Evolutionary conservation across 2,888 invertebrate species (phyloP).

Genomic region (Lochmaea capreae): DNA sequence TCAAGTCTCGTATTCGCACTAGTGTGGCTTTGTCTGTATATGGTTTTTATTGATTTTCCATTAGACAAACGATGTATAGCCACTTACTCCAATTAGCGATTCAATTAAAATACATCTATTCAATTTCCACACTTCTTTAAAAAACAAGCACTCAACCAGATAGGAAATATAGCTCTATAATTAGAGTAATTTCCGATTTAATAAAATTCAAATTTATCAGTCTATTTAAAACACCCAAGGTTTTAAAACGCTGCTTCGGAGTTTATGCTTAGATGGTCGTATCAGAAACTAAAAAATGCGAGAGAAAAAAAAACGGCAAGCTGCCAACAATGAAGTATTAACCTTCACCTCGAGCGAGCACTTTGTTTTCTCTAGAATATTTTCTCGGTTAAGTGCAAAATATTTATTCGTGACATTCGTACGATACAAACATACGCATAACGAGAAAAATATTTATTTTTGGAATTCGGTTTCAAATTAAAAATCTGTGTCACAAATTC

Average conservation of each 20-base stretch:
- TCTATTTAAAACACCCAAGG: no score
- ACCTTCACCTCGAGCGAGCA: slow-evolving; percentile 27
- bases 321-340: slow-evolving; percentile 24
- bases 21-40: no score
- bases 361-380: slow-evolving; percentile 23
- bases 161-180: no score
- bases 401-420: slow-evolving; percentile 29
- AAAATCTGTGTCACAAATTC: not conserved
- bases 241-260: not conserved
- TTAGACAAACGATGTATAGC: no score
- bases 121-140: no score
- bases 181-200: no score
- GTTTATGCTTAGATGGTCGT: slow-evolving; percentile 2
- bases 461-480: slow-evolving; percentile 5
- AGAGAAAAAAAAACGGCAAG: slow-evolving; percentile 19
- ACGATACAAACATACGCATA: slow-evolving; percentile 16
- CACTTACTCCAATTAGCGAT: no score
- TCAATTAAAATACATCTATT: no score
- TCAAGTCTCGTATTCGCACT: no score
- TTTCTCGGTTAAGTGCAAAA: slow-evolving; percentile 25
- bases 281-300: slow-evolving; percentile 7
- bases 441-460: slow-evolving; percentile 25
- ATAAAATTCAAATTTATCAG: no score
- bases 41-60: no score
- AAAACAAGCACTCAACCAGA: no score